Conservation (phyloP, 2,797 vertebrate genomes). For the Nothura maculosa region DNA sequence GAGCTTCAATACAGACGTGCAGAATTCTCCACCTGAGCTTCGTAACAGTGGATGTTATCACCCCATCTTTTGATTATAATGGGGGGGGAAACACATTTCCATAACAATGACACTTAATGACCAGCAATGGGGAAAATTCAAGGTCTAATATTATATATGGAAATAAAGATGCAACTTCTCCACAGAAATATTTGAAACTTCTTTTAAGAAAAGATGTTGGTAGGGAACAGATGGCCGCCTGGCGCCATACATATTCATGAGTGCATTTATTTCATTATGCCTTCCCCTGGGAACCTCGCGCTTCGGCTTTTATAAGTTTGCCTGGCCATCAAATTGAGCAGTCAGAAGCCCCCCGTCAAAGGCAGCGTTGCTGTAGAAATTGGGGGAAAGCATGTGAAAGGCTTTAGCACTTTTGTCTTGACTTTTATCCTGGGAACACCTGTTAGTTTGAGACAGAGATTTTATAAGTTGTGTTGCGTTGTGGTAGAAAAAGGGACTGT, state of each 20-base stretch:
- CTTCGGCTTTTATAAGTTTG: conserved; percentile 76
- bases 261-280: conserved; percentile 76
- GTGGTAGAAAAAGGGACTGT: not conserved
- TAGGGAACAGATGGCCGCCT: conserved; percentile 79
- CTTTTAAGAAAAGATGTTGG: conserved; percentile 69
- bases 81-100: not conserved
- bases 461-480: not conserved
- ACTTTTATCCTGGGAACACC: conserved; percentile 68
- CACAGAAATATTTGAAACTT: conserved; percentile 45
- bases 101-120: conserved; percentile 33
- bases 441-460: conserved; percentile 55
- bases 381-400: conserved; percentile 55
- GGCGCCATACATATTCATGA: conserved; percentile 82
- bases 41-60: not conserved
- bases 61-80: not conserved
- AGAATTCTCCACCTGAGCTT: conserved; percentile 43
- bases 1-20: accelerated
- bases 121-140: conserved; percentile 20
- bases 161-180: conserved; percentile 34
- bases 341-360: conserved; percentile 78
- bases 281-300: conserved; percentile 75
- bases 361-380: conserved; percentile 74
- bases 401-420: conserved; percentile 70
- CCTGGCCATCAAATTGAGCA: conserved; percentile 79
- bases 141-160: conserved; percentile 31